These are phyloP conservation scores for Ochotona princeps DNA, from an alignment of 2,113 vertebrate genomes.

Conservation along the genomic window DNA sequence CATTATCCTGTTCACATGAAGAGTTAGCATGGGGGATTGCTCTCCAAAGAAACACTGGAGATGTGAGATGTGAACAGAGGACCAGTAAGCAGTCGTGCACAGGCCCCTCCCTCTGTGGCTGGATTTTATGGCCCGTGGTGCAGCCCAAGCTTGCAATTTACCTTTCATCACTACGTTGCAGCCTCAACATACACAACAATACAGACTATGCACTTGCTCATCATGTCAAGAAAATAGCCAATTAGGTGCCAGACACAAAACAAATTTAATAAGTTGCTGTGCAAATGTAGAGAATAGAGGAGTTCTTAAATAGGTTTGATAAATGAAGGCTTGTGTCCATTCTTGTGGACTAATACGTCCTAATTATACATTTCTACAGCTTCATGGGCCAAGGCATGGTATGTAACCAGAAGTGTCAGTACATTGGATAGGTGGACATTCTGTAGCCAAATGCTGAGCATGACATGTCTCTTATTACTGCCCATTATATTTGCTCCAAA, in stretches of 20 bases:
- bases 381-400: conserved; percentile 67
- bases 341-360: conserved; percentile 62
- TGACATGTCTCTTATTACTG: not conserved
- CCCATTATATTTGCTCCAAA: not conserved
- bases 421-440: not conserved
- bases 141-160: not conserved
- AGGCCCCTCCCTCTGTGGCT: accelerated
- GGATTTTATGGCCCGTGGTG: no score
- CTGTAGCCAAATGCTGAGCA: not conserved
- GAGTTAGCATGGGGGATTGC: not conserved
- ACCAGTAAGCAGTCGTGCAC: accelerated
- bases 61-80: not conserved
- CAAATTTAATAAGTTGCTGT: conserved; percentile 69
- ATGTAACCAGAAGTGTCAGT: conserved; percentile 62
- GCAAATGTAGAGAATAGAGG: conserved; percentile 58
- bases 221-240: conserved; percentile 73
- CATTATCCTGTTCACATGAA: accelerated
- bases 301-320: conserved; percentile 73
- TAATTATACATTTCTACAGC: conserved; percentile 72
- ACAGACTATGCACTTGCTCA: conserved; percentile 43
- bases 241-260: conserved; percentile 74
- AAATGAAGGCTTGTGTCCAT: conserved; percentile 70
- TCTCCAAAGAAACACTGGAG: no score
- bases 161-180: accelerated
- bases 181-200: not conserved